Base-by-base conservation (phyloP, 2,888 invertebrate species). In the Balanococcus diminutus region DNA sequence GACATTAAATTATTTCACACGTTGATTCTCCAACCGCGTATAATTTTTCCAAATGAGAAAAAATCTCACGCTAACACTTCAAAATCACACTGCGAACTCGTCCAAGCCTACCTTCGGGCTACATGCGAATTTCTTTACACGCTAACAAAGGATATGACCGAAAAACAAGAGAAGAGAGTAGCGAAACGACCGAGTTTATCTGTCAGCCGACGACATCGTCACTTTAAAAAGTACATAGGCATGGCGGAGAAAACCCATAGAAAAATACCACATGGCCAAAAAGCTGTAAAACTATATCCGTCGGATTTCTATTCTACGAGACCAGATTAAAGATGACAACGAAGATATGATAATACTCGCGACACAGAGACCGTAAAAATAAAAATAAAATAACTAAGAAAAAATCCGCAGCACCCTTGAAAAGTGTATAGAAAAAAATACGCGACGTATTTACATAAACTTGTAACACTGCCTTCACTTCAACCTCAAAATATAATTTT, bases 251-350 rank as follows among this genome's bases (percentile, higher is more conserved):
- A 46, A 56, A 19, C 6, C 2, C 46, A 46, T 46, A 22, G 56
- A 67, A 67, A 16, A 79, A 79, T 28, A 79, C 32, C 75, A 79
- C 75, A 79, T 79, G 75, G 75, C 36, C 36, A 31, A 79, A 36
- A 79, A 79, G 75, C 67, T 67, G 75, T 36, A 36, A 79, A 79
- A 79, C 36, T 36, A 36, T 79, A 32, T 56, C 56, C 75, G 75
- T 67, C 67, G 36, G 75, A 79, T 79, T 79, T 79, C 36, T 36
- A 79, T 67, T 67, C 25, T 79, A 36, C 36, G 75, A 36, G 75
- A 79, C 75, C 36, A 79, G 75, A 79, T 79, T 79, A 79, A 79
- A 79, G 36, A 79, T 79, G 75, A 79, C 75, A 79, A 79, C 75
- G 32, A 79, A 79, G 75, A 79, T 79, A 79, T 36, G 75, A 79